These are phyloP conservation scores for Scelioninae gen. 2 DNA, from an alignment of 2,888 invertebrate genomes.

Conservation along the genomic window DNA sequence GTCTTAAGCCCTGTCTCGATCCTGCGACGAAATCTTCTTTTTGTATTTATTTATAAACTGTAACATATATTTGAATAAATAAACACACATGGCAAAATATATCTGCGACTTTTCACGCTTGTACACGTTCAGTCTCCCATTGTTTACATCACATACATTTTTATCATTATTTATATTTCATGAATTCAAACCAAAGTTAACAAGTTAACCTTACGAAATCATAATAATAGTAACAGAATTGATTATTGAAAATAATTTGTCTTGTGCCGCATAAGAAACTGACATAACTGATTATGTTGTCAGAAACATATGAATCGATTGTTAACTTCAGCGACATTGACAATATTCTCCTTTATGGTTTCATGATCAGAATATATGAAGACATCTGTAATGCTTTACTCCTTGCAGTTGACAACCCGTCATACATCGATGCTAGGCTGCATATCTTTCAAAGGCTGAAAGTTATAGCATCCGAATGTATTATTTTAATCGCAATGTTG, in stretches of 20 bases:
- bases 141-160: too few relatives aligned
- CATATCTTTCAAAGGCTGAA: neutral
- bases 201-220: too few relatives aligned
- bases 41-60: slow-evolving; percentile 57
- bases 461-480: slow-evolving; percentile 8
- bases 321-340: slow-evolving; percentile 26
- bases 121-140: too few relatives aligned
- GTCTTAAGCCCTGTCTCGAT: slow-evolving; percentile 67
- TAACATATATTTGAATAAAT: slow-evolving; percentile 61
- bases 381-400: slow-evolving; percentile 34
- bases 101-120: neutral
- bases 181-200: neutral
- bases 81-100: slow-evolving; percentile 59
- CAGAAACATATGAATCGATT: slow-evolving; percentile 33
- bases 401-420: slow-evolving; percentile 46
- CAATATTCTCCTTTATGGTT: slow-evolving; percentile 40
- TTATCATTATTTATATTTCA: neutral
- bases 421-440: slow-evolving; percentile 17
- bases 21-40: slow-evolving; percentile 62
- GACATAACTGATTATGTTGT: slow-evolving; percentile 35
- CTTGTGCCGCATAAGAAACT: neutral
- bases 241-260: neutral
- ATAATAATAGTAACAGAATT: too few relatives aligned
- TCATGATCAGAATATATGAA: slow-evolving; percentile 35
- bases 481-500: neutral